Evolutionary conservation across 2,888 invertebrate genomes (phyloP), one percentile per base, ranked within the genome.

Genomic region (Apamea crenata): DNA sequence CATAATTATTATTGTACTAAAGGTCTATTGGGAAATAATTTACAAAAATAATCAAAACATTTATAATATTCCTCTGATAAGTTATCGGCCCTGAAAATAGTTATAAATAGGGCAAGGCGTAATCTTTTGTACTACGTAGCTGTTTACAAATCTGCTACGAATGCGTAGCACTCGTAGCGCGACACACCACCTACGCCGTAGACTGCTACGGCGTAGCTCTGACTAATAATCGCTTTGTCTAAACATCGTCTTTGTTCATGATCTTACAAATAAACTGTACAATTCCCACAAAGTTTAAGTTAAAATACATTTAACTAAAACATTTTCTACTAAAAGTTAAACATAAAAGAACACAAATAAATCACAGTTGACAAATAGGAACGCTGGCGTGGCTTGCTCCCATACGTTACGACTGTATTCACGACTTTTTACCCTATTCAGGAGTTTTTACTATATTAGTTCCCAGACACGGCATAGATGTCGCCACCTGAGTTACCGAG

Each of bases 341-440:
- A 89, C 82, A 87, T 87, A 84, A 86, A 87, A 86, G 88, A 78
- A 79, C 84, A 74, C 79, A 86, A 78, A 88, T 88, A 89, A 88
- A 88, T 88, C 89, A 84, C 78, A 32, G 82, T 69, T 86, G 88
- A 89, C 89, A 88, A 88, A 88, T 88, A 82, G 79, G 67, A 77
- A 73, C 65, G 88, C 76, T 86, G 81, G 82, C 88, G 87, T 88
- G 88, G 77, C 53, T 66, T 50, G 84, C 70, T 44, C 73, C 85
- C 87, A 85, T 89, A 89, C 88, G 87, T 88, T 88, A 88, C 88
- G 74, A 81, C 87, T 87, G 82, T 83, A 89, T 88, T 89, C 87
- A 81, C 68, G 68, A 84, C 68, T 88, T 88, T 88, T 89, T 87
- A 80, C 69, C 63, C 79, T 25, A 80, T 80, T 80, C 74, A 44